A percentile compares a stretch with the other conserved stretches of the same genome.
These are phyloP conservation scores for Ahaetulla prasina DNA, from an alignment of 2,113 vertebrate genomes.

Conservation along the genomic window DNA sequence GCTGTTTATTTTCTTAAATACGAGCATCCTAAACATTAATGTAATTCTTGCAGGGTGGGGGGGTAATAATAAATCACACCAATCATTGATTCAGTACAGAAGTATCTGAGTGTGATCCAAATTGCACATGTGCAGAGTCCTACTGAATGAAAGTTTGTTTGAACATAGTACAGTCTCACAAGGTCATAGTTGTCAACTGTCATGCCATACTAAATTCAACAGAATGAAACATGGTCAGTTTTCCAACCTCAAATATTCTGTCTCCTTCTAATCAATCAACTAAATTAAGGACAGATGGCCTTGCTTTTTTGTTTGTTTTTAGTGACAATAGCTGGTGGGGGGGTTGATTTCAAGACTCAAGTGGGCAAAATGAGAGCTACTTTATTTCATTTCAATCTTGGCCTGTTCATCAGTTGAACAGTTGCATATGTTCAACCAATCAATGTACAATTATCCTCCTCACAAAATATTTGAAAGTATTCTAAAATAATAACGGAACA, in stretches of 20 bases:
- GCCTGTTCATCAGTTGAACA: neutral
- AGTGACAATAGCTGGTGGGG: neutral
- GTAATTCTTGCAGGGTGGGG: constrained; percentile 9
- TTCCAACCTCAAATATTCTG: constrained; percentile 15
- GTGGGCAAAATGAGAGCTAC: neutral
- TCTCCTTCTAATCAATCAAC: constrained; percentile 25
- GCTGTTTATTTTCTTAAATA: constrained; percentile 38
- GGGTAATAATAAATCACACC: constrained; percentile 14
- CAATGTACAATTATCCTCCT: neutral
- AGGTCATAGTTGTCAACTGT: neutral
- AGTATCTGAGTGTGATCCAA: constrained; percentile 30
- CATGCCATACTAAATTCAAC: constrained; percentile 9
- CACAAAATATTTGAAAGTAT: neutral
- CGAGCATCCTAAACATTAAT: constrained; percentile 30
- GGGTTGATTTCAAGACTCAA: neutral
- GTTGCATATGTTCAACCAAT: neutral
- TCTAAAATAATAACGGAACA: neutral
- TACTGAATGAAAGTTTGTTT: constrained; percentile 39
- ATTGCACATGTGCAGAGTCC: constrained; percentile 5
- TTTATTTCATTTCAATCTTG: neutral
- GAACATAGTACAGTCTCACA: constrained; percentile 14
- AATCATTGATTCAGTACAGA: constrained; percentile 34
- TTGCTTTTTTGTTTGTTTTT: neutral
- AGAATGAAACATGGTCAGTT: constrained; percentile 23
- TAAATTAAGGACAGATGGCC: constrained; percentile 38